Percentiles rank a stretch among this genome's conserved stretches.
These are phyloP conservation scores for Papilio polyxenes DNA, from an alignment of 1,140 invertebrate species.

Conservation along the genomic window DNA sequence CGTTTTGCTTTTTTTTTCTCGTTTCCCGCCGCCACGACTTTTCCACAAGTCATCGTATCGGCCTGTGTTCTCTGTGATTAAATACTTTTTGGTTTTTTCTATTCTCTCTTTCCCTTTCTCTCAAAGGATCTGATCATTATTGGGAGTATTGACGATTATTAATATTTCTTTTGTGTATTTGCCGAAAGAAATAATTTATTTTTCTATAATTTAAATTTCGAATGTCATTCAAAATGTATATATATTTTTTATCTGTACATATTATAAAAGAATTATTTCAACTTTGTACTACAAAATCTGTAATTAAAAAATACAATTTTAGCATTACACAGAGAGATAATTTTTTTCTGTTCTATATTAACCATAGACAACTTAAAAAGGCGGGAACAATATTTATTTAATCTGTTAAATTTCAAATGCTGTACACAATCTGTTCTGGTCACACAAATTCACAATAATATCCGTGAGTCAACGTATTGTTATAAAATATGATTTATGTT, in stretches of 20 bases:
- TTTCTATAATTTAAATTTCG: background rate
- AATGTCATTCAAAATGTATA: background rate
- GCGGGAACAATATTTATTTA: background rate
- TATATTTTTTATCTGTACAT: no score
- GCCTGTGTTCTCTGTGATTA: constrained; percentile 65
- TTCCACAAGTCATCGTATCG: constrained; percentile 54
- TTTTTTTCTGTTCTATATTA: background rate
- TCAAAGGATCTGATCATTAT: constrained; percentile 34
- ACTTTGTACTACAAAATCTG: no score
- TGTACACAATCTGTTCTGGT: background rate
- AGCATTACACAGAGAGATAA: no score
- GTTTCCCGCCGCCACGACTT: constrained; percentile 47
- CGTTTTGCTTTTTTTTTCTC: constrained; percentile 51
- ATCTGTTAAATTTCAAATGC: background rate
- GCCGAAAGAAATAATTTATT: background rate
- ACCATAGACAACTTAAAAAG: background rate
- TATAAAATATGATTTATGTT: constrained; percentile 22
- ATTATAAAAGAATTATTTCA: no score
- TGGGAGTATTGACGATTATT: background rate
- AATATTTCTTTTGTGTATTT: constrained; percentile 1
- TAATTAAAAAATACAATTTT: no score
- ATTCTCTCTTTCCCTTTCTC: constrained; percentile 2
- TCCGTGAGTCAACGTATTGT: constrained; percentile 3
- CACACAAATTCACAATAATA: background rate
- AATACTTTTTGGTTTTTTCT: constrained; percentile 54